Evolutionary conservation across 2,888 invertebrate genomes (phyloP).

Genomic region (Mythimna vitellina): DNA sequence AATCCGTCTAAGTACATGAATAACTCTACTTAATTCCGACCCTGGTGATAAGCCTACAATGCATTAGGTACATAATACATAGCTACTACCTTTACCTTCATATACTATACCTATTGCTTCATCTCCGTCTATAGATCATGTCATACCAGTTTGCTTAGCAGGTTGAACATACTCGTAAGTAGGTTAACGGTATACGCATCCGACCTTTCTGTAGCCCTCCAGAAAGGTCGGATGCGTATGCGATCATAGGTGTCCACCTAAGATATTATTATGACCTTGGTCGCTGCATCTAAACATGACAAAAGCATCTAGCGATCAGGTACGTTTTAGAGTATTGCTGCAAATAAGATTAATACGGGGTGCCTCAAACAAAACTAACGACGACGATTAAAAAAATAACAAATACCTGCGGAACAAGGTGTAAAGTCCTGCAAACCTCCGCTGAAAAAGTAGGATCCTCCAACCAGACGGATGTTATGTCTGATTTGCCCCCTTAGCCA

Average conservation of each 20-base stretch:
- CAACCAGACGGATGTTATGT: too few species aligned
- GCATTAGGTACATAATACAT: neutral
- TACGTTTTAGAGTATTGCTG: neutral
- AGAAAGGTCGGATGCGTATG: too few species aligned
- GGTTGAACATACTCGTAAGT: neutral
- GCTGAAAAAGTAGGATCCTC: too few species aligned
- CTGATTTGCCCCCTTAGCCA: too few species aligned
- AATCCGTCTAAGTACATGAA: too few species aligned
- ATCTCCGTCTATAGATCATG: neutral
- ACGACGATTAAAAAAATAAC: too few species aligned
- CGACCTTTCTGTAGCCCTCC: neutral
- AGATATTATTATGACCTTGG: neutral
- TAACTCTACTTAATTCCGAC: too few species aligned
- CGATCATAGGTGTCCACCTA: too few species aligned
- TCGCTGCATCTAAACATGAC: neutral
- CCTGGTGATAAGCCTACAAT: neutral
- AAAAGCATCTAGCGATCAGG: too few species aligned
- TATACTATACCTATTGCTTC: neutral
- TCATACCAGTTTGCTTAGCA: neutral
- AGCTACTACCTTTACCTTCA: neutral
- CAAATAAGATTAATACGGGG: neutral
- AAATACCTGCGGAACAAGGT: too few species aligned
- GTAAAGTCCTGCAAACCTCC: too few species aligned
- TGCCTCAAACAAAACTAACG: too few species aligned
- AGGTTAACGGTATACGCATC: neutral